phyloP scores from a whole-genome alignment of 2,797 vertebrate species.

The Notamacropus eugenii region DNA sequence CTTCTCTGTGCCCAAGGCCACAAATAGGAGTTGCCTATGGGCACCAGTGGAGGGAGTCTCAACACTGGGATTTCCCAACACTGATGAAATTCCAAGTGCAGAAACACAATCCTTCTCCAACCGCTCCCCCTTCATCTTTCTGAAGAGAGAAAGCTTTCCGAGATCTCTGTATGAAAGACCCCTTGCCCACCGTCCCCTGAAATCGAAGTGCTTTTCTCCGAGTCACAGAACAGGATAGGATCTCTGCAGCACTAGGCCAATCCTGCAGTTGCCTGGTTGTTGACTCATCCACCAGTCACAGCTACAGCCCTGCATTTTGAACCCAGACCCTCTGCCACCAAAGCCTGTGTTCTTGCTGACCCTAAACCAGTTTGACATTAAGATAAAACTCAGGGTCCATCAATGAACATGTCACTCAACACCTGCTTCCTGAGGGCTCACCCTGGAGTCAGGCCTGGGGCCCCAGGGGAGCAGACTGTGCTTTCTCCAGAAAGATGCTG shows the following conservation, averaged over 20 bases:
- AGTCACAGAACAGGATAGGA: neutral
- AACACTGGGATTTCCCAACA: neutral
- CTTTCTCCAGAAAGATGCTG: neutral
- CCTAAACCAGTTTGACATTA: neutral
- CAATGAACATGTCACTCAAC: neutral
- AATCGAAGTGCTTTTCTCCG: neutral
- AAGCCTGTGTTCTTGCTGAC: neutral
- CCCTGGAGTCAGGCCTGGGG: neutral
- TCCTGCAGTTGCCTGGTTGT: neutral
- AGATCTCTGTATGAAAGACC: neutral
- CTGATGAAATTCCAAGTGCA: neutral
- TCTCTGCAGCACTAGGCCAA: neutral
- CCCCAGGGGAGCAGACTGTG: accelerated
- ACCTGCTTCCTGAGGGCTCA: neutral
- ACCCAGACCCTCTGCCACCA: neutral
- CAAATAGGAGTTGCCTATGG: neutral
- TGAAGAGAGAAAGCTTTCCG: neutral
- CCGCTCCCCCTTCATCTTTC: neutral
- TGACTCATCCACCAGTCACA: neutral
- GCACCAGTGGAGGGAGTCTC: neutral
- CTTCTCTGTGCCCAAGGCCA: neutral
- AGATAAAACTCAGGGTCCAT: neutral
- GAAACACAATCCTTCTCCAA: neutral
- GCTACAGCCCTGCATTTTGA: neutral
- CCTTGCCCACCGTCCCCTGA: neutral